Evolutionary conservation across 2,113 vertebrate genomes (phyloP).

Genomic region (Muscicapa adusta): DNA sequence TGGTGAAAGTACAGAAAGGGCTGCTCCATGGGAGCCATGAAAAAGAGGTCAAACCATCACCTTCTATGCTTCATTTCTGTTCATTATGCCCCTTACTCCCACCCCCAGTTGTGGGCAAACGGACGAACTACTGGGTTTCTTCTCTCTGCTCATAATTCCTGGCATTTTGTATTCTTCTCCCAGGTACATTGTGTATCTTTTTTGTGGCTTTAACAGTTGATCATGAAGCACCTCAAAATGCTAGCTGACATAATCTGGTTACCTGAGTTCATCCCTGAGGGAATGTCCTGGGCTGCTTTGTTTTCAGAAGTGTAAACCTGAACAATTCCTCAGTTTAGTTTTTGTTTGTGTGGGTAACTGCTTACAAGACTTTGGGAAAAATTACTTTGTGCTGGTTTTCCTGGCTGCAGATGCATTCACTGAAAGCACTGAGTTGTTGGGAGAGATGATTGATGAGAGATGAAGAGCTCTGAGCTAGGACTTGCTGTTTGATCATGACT

Average conservation of each 20-base stretch:
- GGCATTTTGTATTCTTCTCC: background rate
- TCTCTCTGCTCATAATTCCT: background rate
- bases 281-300: background rate
- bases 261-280: background rate
- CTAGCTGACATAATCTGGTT: background rate
- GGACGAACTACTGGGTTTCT: background rate
- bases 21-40: background rate
- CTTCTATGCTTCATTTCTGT: background rate
- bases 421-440: background rate
- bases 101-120: background rate
- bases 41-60: background rate
- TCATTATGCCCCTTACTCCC: background rate
- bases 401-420: background rate
- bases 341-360: background rate
- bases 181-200: background rate
- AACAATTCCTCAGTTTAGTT: background rate
- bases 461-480: background rate
- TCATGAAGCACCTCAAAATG: background rate
- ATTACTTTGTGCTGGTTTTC: background rate
- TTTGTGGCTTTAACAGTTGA: background rate
- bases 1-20: background rate
- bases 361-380: background rate
- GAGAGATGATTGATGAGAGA: background rate
- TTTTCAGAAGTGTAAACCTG: background rate
- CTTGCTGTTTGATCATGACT: background rate